Base-by-base conservation (phyloP, 2,113 vertebrate species). In the Tupaia chinensis region DNA sequence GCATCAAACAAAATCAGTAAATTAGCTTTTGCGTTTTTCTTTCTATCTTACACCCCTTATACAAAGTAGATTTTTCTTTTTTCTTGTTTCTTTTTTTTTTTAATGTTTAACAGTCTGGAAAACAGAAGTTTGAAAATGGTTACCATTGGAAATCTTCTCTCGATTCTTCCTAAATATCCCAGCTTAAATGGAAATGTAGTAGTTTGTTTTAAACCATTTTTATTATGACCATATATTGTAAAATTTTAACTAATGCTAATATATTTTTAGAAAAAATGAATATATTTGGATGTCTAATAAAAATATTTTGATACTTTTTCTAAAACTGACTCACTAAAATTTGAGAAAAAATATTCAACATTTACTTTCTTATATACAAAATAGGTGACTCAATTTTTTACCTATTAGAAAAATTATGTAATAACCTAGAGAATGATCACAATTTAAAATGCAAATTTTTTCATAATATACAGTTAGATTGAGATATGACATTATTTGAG, bases 401-500 rank as follows among this genome's bases (percentile, higher is more conserved):
- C 2, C 17, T 82, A 29, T 76, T 23, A 84, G 17, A 74, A 88
- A 84, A 89, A n/a, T 58, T 56, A 82, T 61, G 27, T 25, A 79
- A 83, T 32, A 16, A 87, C 23, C 17, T 91, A 84, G 25, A 11
- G 54, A 96, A 94, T 68, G 25, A 32, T 69, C 1, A 44, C 2
- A 88, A 54, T 65, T 23, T 29, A 29, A 95, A 91, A 27, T 96
- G 73, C 12, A 88, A 29, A 91, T 29, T 74, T 77, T 61, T 1
- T 74, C 16, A 19, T 65, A 86, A 78, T 95, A 94, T 93, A 86
- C 88, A 65, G 58, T 91, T 80, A 96, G 97, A 65, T 93, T 94
- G 89, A 95, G 68, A 95, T 82, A 92, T 72, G 81, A 97, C 88
- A 89, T 95, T 90, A 0, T 96, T 98, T 95, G 79, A 91, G 7